phyloP scores from a whole-genome alignment of 2,113 vertebrate genomes.

The Mus musculus region DNA sequence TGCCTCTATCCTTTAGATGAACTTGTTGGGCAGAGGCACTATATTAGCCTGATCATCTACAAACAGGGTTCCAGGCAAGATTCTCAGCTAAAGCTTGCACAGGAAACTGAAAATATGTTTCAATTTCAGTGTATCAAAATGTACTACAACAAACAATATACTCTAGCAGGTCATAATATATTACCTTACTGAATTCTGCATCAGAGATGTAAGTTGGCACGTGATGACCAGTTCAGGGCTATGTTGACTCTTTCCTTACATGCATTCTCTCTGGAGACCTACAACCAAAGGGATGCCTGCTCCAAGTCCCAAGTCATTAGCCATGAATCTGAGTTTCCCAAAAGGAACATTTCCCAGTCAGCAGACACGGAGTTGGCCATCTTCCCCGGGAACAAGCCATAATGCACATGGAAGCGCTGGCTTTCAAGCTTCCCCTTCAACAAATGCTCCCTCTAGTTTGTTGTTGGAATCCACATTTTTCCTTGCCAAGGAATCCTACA shows the following conservation, averaged over 20 bases:
- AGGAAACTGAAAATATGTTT: not conserved
- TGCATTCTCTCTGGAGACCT: not conserved
- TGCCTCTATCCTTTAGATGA: not conserved
- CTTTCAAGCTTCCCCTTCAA: not conserved
- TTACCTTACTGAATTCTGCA: not conserved
- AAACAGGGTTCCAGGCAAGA: not conserved
- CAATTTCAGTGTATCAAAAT: not conserved
- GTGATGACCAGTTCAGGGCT: not conserved
- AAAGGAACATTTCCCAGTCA: slow-evolving; percentile 2
- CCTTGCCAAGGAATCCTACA: not conserved
- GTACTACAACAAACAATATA: not conserved
- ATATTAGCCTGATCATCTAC: not conserved
- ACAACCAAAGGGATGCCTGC: not conserved
- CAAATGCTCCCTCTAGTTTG: not conserved
- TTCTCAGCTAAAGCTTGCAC: not conserved
- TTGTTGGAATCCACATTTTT: not conserved
- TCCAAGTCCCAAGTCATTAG: not conserved
- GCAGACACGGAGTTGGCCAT: slow-evolving; percentile 2
- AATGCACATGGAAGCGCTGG: not conserved
- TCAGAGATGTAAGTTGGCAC: not conserved
- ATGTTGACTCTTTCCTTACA: not conserved
- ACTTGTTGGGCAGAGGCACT: not conserved
- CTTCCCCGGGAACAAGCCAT: not conserved
- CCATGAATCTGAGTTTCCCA: slow-evolving; percentile 23
- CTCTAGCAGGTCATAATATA: not conserved